Evolutionary conservation across 1,140 invertebrate species (phyloP).

Genomic region (Danaus plexippus): DNA sequence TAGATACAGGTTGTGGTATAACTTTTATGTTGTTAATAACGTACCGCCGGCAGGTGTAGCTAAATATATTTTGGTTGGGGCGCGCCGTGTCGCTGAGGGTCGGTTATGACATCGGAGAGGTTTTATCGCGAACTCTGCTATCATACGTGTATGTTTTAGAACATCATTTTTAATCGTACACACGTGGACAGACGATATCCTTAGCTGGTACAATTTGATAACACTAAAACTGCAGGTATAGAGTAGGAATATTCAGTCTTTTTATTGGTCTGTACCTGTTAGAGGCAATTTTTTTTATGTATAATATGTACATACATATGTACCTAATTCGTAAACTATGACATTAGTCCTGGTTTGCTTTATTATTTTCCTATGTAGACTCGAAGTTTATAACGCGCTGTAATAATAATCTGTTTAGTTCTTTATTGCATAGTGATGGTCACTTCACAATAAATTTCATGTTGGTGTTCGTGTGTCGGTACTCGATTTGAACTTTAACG

Average conservation of each 20-base stretch:
- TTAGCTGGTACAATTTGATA: conserved; percentile 48
- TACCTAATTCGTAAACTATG: too few relatives aligned
- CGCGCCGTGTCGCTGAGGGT: conserved; percentile 24
- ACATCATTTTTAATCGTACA: conserved; percentile 33
- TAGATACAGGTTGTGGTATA: conserved; percentile 14
- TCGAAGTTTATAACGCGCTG: too few relatives aligned
- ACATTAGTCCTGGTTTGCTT: too few relatives aligned
- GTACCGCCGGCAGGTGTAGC: conserved; percentile 19
- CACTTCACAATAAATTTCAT: too few relatives aligned
- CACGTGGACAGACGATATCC: conserved; percentile 38
- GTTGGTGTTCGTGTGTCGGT: too few relatives aligned
- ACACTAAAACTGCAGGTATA: conserved; percentile 7
- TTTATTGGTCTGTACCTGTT: conserved; percentile 44
- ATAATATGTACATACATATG: too few relatives aligned
- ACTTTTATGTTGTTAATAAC: conserved; percentile 25
- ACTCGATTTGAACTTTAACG: too few relatives aligned
- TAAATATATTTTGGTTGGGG: conserved; percentile 21
- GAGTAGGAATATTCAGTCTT: conserved; percentile 25
- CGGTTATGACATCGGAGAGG: conserved; percentile 43
- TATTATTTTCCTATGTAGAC: too few relatives aligned
- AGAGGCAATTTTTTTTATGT: too few relatives aligned
- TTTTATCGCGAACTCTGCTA: conserved; percentile 38
- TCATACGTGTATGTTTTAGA: conserved; percentile 51
- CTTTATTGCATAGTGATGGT: too few relatives aligned
- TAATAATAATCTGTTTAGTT: too few relatives aligned